Conservation (phyloP, 2,797 vertebrate genomes). For the Sebastes nivosus region DNA sequence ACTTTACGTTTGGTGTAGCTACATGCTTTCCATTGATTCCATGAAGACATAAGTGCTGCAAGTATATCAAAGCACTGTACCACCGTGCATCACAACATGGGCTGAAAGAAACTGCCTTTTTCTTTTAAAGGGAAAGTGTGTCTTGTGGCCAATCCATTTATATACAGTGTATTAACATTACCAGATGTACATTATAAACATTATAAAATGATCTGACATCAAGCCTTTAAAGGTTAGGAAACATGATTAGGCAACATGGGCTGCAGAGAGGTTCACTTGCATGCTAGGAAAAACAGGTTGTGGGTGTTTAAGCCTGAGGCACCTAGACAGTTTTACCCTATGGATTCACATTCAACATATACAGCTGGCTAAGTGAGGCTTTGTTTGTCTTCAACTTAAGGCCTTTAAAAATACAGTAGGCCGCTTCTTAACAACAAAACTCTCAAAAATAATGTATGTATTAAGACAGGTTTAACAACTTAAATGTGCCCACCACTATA, state of each 20-base stretch:
- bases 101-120: neutral
- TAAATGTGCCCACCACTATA: neutral
- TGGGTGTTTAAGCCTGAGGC: neutral
- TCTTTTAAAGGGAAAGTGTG: neutral
- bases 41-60: no score
- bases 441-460: neutral
- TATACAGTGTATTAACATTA: neutral
- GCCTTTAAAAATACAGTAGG: neutral
- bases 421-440: neutral
- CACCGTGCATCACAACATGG: neutral
- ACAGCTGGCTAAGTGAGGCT: neutral
- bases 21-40: neutral
- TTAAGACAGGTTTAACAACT: neutral
- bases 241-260: neutral
- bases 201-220: neutral
- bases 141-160: neutral
- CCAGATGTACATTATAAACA: no score
- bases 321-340: neutral
- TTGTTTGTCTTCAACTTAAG: neutral
- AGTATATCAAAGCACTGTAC: neutral
- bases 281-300: slow-evolving; percentile 33
- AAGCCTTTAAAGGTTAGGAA: neutral
- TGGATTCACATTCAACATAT: neutral
- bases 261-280: neutral
- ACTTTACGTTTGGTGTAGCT: neutral